A percentile compares a stretch with the other conserved stretches of the same genome.
Conservation (phyloP, 2,888 invertebrate genomes). For the Miltochrista miniata region DNA sequence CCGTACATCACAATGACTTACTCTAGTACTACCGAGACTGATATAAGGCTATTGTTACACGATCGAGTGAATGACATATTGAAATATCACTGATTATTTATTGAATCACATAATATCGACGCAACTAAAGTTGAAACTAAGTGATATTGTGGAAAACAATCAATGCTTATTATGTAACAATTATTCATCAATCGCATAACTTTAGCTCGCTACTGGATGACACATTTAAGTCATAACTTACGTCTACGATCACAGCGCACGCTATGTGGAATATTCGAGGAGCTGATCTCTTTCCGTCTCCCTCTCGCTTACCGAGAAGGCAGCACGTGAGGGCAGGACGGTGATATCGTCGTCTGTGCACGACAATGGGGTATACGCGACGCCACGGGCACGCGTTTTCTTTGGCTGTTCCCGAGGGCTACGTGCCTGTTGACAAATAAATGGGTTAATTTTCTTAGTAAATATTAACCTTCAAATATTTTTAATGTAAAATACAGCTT, state of each 20-base stretch:
- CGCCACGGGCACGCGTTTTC: slow-evolving; percentile 51
- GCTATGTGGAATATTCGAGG: slow-evolving; percentile 74
- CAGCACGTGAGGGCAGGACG: slow-evolving; percentile 49
- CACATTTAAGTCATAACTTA: slow-evolving; percentile 42
- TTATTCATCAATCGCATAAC: slow-evolving; percentile 6
- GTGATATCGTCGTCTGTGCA: slow-evolving; percentile 66
- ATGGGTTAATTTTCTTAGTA: neutral
- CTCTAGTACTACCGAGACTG: slow-evolving; percentile 19
- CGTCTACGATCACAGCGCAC: slow-evolving; percentile 64
- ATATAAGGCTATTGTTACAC: slow-evolving; percentile 8
- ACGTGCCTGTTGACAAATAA: slow-evolving; percentile 35
- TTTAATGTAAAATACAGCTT: too few relatives aligned
- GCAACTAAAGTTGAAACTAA: too few relatives aligned
- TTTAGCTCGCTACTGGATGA: slow-evolving; percentile 21
- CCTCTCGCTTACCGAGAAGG: slow-evolving; percentile 42
- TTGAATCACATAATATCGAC: too few relatives aligned
- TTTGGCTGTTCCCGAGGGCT: slow-evolving; percentile 37
- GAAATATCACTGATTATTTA: neutral
- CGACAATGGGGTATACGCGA: slow-evolving; percentile 66
- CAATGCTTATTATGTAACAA: too few relatives aligned
- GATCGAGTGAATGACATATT: neutral
- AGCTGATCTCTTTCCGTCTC: slow-evolving; percentile 42
- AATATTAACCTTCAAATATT: too few relatives aligned
- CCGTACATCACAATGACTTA: slow-evolving; percentile 37
- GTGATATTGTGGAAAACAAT: too few relatives aligned